Base-by-base conservation (phyloP, 92 coral and sea anemone species). In the Nematostella vectensis region DNA sequence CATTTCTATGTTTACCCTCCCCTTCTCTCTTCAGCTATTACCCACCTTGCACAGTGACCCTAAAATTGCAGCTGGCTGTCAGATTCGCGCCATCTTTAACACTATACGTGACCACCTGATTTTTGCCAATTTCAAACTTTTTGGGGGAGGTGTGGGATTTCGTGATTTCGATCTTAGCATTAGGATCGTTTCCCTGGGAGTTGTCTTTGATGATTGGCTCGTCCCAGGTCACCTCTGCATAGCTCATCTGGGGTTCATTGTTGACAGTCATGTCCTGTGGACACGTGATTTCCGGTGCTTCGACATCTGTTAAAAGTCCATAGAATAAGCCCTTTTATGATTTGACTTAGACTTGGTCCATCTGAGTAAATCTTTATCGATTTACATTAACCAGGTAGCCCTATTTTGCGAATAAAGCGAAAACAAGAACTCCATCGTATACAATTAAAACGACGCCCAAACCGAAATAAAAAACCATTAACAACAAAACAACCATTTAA, bases 171-270 rank as follows among this genome's bases (percentile, higher is more conserved):
- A 91, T 68, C 24, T 86, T 80, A 9, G 89, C 88, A 54, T 75
- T 65, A 17, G 83, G 84, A 40, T 91, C 96, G 6, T 38, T 72
- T 0, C 58, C 72, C 18, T 62, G 42, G 19, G 98, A 91, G 67
- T 91, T 91, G 43, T 91, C 98, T 1, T 65, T 29, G 45, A 43
- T 68, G 8, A 37, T 20, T 3, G 96, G 98, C 30, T 54, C 65
- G 6, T 28, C 61, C 98, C 98, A 91, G 27, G 70, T n/a, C 17
- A 86, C 72, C 11, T 44, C 50, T 16, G 88, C 88, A 25, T 77
- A 56, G 16, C 69, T 74, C 33, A 74, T 67, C 21, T 82, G 79
- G 27, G 39, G 82, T 22, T 64, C 61, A 54, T 76, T 82, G 45
- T 61, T 75, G 47, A 75, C 55, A 24, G 59, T 31, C 12, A 62